Base-by-base conservation (phyloP, 1,140 invertebrate genomes). In the Diorhabda elongata region DNA sequence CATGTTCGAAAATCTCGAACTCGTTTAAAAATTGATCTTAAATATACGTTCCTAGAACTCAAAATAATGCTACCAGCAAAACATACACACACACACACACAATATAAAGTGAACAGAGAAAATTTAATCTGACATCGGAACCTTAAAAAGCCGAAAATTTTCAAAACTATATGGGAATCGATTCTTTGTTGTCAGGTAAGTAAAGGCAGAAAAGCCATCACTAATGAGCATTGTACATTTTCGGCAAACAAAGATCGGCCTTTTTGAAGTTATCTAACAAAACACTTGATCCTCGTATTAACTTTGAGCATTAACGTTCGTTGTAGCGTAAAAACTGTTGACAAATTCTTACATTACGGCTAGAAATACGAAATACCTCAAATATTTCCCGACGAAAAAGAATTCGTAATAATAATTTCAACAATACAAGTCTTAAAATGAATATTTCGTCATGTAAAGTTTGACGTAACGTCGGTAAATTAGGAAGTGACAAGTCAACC, bases 131-230 rank as follows among this genome's bases (percentile, higher is more conserved):
- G 64, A 65, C 47, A 65, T 65, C 64, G 64, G 64, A 65, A 65
- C 44, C 64, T 65, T 26, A 65, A 57, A 65, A 65, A 65, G 64
- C 52, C 42, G 52, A 57, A 65, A 52, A 65, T 65, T 65, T 65
- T 57, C 7, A 47, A 42, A 1, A 57, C 42, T 52, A 52, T 56
- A 65, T 57, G 41, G 26, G 47, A 58, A 3, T 41, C 52, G 41
- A 4, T 52, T 42, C 5, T 65, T 65, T 44, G 67, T 72, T 73
- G 69, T 73, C 73, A 74, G 73, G 73, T 74, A 74, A 74, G 65
- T 68, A 72, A 74, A 69, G 73, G 65, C 69, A 72, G 63, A 74
- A 72, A 74, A 72, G 73, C 73, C 73, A 74, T 67, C 69, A 71
- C 71, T 74, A 74, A 74, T 74, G 73, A 71, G 69, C 67, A 74